Evolutionary conservation across 2,888 invertebrate species (phyloP), one percentile per base, ranked within the genome.

Genomic region (Macrosoma leucophasiata): DNA sequence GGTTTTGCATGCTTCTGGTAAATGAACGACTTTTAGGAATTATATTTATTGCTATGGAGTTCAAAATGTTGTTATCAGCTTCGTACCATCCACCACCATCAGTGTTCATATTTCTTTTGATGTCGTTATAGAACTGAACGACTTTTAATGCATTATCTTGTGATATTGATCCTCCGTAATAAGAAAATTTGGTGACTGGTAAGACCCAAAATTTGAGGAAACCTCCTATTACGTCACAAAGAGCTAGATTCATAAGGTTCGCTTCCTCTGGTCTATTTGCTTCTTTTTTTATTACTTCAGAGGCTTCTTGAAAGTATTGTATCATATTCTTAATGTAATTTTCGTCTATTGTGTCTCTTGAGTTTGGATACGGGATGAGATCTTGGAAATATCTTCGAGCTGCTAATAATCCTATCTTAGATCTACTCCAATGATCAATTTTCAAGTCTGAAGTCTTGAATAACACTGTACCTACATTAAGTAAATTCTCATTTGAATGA

Each of bases 131-230:
- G 4, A 89, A 73, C 23, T 85, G 67, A 39, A 84, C 84, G 1
- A 89, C 55, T 50, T 82, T 86, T n/a, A 78, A 54, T 12, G 87
- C 84, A 26, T 85, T 86, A 1, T 73, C 61, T 54, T 85, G 86
- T 21, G 86, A 76, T 1, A 90, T 68, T 7, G 81, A 77, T 0
- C 90, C 91, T 3, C 87, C 86, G 45, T 91, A 91, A 62, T 84
- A 91, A 0, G 87, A 82, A 26, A 84, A 76, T 50, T 87, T 88
- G 0, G 88, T 84, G 1, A 87, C 60, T 0, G 91, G 90, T 7
- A 90, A 52, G 6, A 88, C 73, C 58, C 86, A 86, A 25, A 81
- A 72, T 50, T 88, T 86, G 13, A 91, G 62, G 52, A 88, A 90
- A 8, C 90, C 89, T 20, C 89, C 90, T 47, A 86, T 48, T 23